Percentiles rank a stretch among this genome's conserved stretches.
Evolutionary conservation across 1,140 invertebrate species (phyloP).

Genomic region (Sitobion miscanthi): DNA sequence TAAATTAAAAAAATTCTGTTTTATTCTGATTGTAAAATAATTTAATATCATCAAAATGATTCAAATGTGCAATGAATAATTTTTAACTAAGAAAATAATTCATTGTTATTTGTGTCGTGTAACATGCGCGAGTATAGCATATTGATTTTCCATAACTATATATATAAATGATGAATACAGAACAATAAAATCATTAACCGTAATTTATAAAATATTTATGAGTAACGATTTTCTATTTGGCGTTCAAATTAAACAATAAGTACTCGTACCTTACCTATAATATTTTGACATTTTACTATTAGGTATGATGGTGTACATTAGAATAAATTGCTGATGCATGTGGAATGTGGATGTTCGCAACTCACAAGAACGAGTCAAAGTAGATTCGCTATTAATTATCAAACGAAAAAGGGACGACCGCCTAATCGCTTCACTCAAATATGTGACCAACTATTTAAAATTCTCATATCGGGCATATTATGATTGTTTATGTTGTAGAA

Average conservation of each 20-base stretch:
- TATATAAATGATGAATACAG: background rate
- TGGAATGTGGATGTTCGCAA: too few relatives aligned
- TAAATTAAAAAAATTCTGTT: background rate
- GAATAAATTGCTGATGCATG: too few relatives aligned
- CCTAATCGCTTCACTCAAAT: too few relatives aligned
- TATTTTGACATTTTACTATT: background rate
- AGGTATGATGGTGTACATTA: background rate
- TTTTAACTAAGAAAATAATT: background rate
- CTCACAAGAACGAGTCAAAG: too few relatives aligned
- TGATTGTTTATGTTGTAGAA: too few relatives aligned
- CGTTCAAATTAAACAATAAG: background rate
- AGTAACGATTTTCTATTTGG: background rate
- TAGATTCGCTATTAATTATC: too few relatives aligned
- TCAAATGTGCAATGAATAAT: background rate
- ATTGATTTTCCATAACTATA: background rate
- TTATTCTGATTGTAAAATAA: background rate
- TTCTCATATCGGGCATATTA: too few relatives aligned
- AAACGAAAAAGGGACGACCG: too few relatives aligned
- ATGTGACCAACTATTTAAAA: too few relatives aligned
- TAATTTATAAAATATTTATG: background rate
- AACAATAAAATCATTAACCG: background rate
- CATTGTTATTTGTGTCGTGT: background rate
- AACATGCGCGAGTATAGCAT: background rate
- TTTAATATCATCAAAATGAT: background rate
- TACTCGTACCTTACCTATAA: too few relatives aligned